A percentile compares a stretch with the other conserved stretches of the same genome.
phyloP scores from a whole-genome alignment of 2,888 invertebrate genomes.

The Megalurothrips usitatus region DNA sequence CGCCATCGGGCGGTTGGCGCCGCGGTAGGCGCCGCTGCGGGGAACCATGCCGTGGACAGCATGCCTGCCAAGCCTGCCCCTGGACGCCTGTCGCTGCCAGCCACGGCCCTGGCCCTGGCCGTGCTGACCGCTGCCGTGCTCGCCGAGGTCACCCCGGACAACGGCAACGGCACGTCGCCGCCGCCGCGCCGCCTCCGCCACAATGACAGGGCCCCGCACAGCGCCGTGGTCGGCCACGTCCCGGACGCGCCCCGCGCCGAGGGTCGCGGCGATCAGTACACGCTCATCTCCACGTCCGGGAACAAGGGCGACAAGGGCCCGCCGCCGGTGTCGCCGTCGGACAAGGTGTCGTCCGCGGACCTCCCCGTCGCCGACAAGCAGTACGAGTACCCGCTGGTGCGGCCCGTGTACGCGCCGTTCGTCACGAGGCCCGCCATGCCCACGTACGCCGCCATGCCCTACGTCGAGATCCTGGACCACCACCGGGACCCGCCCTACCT shows the following conservation, averaged over 20 bases:
- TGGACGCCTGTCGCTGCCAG: background rate
- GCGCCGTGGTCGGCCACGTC: background rate
- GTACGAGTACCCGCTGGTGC: conserved; percentile 19
- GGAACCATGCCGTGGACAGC: conserved; percentile 14
- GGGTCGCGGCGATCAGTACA: background rate
- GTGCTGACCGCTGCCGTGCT: background rate
- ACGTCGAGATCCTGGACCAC: conserved; percentile 19
- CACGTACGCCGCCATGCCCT: conserved; percentile 10
- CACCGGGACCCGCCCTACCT: conserved; percentile 1
- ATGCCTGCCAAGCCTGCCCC: conserved; percentile 4
- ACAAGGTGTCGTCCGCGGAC: conserved; percentile 6
- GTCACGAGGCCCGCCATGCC: conserved; percentile 1
- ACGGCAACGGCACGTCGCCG: too few relatives aligned
- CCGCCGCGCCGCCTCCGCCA: background rate
- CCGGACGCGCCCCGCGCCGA: background rate
- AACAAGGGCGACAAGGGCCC: background rate
- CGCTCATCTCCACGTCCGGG: background rate
- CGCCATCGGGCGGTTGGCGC: background rate
- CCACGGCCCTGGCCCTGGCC: conserved; percentile 6
- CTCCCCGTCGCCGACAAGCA: conserved; percentile 7
- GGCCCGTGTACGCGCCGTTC: conserved; percentile 9
- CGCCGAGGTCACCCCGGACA: background rate
- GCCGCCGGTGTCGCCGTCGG: background rate
- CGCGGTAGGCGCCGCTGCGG: background rate
- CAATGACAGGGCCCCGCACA: conserved; percentile 4